A percentile compares a stretch with the other conserved stretches of the same genome.
phyloP scores from a whole-genome alignment of 2,113 vertebrate genomes.

The Lagopus leucura region DNA sequence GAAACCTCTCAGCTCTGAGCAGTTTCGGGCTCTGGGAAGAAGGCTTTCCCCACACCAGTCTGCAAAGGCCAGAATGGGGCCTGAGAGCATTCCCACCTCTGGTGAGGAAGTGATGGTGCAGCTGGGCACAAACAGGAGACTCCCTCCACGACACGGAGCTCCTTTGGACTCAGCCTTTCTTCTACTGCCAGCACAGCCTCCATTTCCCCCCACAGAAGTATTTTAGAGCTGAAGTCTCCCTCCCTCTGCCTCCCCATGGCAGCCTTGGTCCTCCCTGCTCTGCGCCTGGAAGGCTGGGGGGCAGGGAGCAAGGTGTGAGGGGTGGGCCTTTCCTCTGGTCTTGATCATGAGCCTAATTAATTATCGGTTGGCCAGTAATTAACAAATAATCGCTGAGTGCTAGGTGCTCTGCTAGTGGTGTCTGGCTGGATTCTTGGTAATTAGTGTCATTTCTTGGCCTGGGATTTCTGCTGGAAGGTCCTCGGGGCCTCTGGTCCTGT shows the following conservation, averaged over 20 bases:
- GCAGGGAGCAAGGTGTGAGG: not conserved
- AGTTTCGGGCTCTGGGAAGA: not conserved
- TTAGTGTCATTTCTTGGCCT: not conserved
- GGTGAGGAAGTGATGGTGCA: not conserved
- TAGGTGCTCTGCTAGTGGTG: accelerated
- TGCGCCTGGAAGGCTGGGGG: not conserved
- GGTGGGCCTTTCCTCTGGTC: not conserved
- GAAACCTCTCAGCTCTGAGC: not conserved
- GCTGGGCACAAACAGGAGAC: not conserved
- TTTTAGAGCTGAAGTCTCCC: not conserved
- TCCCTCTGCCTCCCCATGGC: not conserved
- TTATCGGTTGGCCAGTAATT: not conserved
- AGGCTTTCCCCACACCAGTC: not conserved
- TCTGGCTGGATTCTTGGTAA: not conserved
- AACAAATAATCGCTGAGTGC: not conserved
- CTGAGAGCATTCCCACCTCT: not conserved
- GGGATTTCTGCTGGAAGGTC: not conserved
- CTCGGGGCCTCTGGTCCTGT: not conserved
- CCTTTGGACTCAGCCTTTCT: not conserved
- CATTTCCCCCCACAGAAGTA: not conserved
- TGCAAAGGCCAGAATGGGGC: not conserved
- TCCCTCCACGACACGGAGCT: not conserved
- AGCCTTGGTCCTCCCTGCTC: not conserved
- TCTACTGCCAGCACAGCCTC: not conserved
- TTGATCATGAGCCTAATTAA: not conserved